Conservation (phyloP, 2,113 vertebrate species). For the Ceyx margarethae region DNA sequence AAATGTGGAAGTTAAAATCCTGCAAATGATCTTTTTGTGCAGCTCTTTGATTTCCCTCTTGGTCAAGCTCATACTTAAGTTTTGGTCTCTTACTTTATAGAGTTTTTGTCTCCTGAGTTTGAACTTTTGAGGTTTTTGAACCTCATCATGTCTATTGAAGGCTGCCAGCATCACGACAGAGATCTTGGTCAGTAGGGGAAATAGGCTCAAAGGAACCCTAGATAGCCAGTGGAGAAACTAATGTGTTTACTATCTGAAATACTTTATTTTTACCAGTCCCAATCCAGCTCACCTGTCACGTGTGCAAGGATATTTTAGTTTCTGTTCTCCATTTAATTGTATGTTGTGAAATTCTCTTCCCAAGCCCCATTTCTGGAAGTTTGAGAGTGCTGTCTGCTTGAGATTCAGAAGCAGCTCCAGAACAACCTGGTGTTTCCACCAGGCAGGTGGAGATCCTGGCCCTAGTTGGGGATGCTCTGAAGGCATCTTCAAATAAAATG, state of each 20-base stretch:
- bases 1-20: not conserved
- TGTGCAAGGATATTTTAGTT: not conserved
- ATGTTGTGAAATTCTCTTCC: not conserved
- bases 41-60: not conserved
- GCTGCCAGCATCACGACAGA: not conserved
- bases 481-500: not conserved
- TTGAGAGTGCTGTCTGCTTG: not conserved
- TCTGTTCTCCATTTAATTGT: not conserved
- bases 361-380: not conserved
- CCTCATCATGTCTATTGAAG: not conserved
- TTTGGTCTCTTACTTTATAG: not conserved
- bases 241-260: not conserved
- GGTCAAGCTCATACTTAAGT: not conserved
- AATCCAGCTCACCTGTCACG: not conserved
- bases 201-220: not conserved
- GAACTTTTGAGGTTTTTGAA: not conserved
- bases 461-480: not conserved
- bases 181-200: not conserved
- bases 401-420: not conserved
- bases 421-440: not conserved
- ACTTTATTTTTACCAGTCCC: not conserved
- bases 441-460: accelerated
- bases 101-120: not conserved
- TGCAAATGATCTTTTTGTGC: not conserved
- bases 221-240: not conserved